These are phyloP conservation scores for Capreolus pygargus DNA, from an alignment of 2,113 vertebrate species.

Conservation along the genomic window DNA sequence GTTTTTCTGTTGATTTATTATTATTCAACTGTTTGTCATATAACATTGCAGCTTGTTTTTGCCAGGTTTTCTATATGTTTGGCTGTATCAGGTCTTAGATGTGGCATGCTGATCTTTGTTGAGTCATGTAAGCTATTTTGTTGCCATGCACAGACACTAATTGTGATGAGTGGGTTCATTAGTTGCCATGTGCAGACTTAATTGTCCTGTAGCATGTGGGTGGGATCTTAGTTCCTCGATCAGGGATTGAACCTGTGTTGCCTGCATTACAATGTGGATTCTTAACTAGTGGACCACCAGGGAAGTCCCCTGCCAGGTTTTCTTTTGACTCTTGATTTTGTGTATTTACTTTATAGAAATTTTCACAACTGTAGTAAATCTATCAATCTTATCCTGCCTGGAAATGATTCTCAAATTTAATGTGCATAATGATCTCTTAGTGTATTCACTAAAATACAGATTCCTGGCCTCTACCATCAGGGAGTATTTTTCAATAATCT, in stretches of 20 bases:
- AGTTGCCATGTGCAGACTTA: background rate
- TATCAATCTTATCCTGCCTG: background rate
- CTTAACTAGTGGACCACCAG: background rate
- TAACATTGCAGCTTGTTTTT: background rate
- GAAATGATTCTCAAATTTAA: background rate
- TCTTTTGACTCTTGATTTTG: background rate
- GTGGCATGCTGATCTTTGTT: background rate
- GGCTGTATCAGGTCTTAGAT: background rate
- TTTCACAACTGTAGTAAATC: background rate
- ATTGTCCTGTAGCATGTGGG: background rate
- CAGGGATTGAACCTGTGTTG: background rate
- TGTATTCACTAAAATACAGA: background rate
- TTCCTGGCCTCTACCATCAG: background rate
- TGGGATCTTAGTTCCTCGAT: background rate
- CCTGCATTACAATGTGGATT: background rate
- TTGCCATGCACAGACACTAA: background rate
- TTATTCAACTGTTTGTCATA: background rate
- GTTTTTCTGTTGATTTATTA: background rate
- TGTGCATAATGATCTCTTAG: background rate
- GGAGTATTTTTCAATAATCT: background rate
- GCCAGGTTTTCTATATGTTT: background rate
- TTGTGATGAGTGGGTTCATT: background rate
- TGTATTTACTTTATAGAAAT: background rate
- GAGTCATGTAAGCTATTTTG: background rate
- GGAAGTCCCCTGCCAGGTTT: background rate